Evolutionary conservation across 2,797 vertebrate genomes (phyloP).

Genomic region (Tauraco hartlaubi): DNA sequence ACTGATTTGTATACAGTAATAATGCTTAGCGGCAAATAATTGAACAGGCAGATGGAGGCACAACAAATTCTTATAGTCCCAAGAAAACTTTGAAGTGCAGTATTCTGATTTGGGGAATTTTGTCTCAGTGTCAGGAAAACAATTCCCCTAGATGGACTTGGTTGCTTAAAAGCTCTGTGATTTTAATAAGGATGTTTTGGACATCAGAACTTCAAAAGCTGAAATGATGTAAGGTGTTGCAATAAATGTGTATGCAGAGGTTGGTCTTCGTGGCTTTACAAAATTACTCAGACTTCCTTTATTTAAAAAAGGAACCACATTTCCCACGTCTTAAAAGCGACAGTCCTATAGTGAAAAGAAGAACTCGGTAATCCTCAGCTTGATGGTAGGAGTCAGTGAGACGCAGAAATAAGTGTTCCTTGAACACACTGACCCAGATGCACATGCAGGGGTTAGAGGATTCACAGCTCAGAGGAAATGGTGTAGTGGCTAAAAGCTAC

Average conservation of each 20-base stretch:
- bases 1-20: neutral
- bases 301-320: constrained; percentile 15
- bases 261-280: neutral
- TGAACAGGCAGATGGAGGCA: neutral
- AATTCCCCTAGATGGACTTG: neutral
- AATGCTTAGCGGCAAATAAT: neutral
- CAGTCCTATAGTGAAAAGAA: neutral
- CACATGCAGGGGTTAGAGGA: neutral
- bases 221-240: neutral
- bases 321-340: constrained; percentile 25
- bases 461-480: neutral
- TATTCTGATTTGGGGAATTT: neutral
- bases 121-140: neutral
- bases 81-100: neutral
- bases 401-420: neutral
- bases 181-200: neutral
- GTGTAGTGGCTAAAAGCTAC: neutral
- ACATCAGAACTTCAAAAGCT: neutral
- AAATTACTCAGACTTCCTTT: constrained; percentile 59
- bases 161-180: neutral
- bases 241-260: neutral
- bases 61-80: neutral
- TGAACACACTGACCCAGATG: neutral
- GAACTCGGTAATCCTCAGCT: neutral
- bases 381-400: neutral